Conservation (phyloP, 2,797 vertebrate genomes). For the Kryptolebias ocellatus region DNA sequence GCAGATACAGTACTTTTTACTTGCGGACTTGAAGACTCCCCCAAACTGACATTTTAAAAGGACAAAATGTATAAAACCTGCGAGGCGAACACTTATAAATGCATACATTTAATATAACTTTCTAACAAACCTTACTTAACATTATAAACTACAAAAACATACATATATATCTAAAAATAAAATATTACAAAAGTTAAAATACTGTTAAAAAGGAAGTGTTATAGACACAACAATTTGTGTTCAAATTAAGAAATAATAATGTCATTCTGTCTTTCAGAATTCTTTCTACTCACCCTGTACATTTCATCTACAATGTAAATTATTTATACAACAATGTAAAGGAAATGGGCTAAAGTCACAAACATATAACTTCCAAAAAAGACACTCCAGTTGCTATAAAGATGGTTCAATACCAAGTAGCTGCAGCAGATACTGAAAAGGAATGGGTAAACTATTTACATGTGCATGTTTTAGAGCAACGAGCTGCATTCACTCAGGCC, state of each 20-base stretch:
- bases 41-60: constrained; percentile 41
- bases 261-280: constrained; percentile 59
- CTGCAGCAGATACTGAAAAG: constrained; percentile 13
- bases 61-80: constrained; percentile 18
- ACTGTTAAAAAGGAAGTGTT: constrained; percentile 57
- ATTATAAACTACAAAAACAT: constrained; percentile 26
- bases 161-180: constrained; percentile 24
- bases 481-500: constrained; percentile 63
- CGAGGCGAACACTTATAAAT: neutral
- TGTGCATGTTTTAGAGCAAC: constrained; percentile 3
- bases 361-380: constrained; percentile 23
- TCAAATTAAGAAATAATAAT: constrained; percentile 65
- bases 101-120: neutral
- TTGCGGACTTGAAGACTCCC: neutral
- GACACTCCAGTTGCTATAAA: constrained; percentile 10
- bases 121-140: constrained; percentile 5
- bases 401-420: constrained; percentile 8
- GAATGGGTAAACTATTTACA: constrained; percentile 41
- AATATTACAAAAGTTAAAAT: constrained; percentile 52
- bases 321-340: constrained; percentile 38
- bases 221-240: constrained; percentile 39
- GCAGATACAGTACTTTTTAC: no score
- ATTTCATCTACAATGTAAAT: constrained; percentile 48
- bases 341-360: constrained; percentile 16
- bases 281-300: constrained; percentile 29